Evolutionary conservation across 2,888 invertebrate species (phyloP).

Genomic region (Steromphala cineraria): DNA sequence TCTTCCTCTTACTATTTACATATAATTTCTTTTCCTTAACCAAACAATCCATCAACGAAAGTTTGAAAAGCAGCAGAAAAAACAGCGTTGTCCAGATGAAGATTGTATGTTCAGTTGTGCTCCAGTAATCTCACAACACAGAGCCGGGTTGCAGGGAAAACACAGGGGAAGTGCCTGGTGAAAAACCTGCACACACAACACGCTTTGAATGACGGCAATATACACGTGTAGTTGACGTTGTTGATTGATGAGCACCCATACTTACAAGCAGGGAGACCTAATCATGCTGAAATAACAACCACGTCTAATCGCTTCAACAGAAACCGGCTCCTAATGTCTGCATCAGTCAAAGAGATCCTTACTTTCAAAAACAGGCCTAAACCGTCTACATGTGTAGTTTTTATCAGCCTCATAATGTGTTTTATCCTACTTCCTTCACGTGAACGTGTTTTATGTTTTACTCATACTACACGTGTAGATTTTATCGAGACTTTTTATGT

Average conservation of each 20-base stretch:
- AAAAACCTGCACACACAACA: background rate
- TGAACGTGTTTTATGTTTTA: no score
- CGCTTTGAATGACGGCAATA: background rate
- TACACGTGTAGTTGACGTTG: background rate
- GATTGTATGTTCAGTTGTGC: background rate
- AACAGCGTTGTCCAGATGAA: background rate
- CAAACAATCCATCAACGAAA: background rate
- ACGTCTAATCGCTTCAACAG: background rate
- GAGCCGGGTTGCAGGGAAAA: background rate
- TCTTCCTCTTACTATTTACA: background rate
- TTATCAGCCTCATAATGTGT: no score
- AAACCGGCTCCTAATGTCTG: background rate
- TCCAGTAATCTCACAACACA: background rate
- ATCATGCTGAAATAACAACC: background rate
- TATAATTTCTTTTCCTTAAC: background rate
- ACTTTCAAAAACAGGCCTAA: no score
- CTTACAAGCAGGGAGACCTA: background rate
- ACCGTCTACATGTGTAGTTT: no score
- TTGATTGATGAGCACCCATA: background rate
- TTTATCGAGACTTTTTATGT: no score
- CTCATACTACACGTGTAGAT: no score
- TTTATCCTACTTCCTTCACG: no score
- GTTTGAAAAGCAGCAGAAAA: background rate
- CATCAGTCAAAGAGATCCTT: no score
- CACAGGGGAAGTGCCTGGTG: background rate